These are phyloP conservation scores for Spisula subtruncata DNA, from an alignment of 2,888 invertebrate genomes.

Conservation along the genomic window DNA sequence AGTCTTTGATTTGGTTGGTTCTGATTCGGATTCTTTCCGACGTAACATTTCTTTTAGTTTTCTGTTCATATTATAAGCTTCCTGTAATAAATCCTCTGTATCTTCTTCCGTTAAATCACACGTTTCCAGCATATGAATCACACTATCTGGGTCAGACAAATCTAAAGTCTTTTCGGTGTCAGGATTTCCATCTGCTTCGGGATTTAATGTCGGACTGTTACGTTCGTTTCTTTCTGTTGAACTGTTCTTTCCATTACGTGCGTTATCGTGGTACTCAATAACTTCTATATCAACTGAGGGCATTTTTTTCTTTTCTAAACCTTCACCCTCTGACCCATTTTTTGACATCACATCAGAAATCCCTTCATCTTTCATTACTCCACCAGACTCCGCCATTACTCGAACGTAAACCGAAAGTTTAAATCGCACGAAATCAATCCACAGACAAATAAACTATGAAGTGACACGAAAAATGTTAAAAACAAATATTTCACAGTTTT, in stretches of 20 bases:
- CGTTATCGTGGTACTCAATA: neutral
- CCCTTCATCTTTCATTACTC: conserved; percentile 45
- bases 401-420: neutral
- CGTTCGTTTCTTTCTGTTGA: neutral
- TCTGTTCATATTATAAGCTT: conserved; percentile 81
- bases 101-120: conserved; percentile 81
- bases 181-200: neutral
- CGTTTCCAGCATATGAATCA: conserved; percentile 77
- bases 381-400: conserved; percentile 31
- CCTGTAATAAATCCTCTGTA: conserved; percentile 79
- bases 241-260: neutral
- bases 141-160: conserved; percentile 75
- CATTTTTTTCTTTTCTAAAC: neutral
- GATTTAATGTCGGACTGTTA: neutral
- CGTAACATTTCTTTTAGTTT: conserved; percentile 78
- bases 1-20: conserved; percentile 43
- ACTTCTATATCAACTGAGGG: conserved; percentile 18
- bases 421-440: neutral
- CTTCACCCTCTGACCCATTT: neutral
- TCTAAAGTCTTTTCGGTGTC: conserved; percentile 54
- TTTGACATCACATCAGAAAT: conserved; percentile 59
- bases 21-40: conserved; percentile 66
- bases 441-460: neutral
- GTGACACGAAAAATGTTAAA: neutral
- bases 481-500: conserved; percentile 26